Evolutionary conservation across 2,888 invertebrate genomes (phyloP), one percentile per base, ranked within the genome.

Genomic region (Netelia virgata): DNA sequence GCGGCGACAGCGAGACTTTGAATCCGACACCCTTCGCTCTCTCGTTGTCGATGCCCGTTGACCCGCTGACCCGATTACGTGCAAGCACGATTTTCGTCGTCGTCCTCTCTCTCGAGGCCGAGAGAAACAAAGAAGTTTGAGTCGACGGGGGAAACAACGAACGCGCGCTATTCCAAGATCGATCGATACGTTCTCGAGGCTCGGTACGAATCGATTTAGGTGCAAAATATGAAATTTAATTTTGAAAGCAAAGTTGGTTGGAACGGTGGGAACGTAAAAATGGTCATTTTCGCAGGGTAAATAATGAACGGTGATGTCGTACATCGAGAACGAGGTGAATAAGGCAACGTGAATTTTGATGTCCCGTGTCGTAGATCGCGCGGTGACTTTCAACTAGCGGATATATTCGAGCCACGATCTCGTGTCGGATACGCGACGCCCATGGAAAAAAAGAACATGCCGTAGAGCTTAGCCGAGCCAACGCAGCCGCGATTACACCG

Each of bases 61-160:
- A 91, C 90, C 92, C 85, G 88, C 86, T 92, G 89, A 92, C 92
- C 92, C 87, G 90, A 90, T 91, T 92, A 91, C 88, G 88, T 87
- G 87, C 85, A 85, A 86, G 76, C 87, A 84, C 87, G 78, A 72
- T 85, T 84, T 82, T 78, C 61, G 61, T 57, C 16, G 3, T 57
- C 16, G n/a, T n/a, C n/a, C n/a, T n/a, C n/a, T 18, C 16, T 57
- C 57, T 57, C 57, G 28, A 69, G 53, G 28, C 18, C 41, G 47
- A 20, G 66, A 20, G 69, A 69, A 28, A 28, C 5, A 16, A 53
- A n/a, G 16, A n/a, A 53, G 20, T 6, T 8, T 36, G 6, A 11
- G 20, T n/a, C 16, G 10, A 10, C n/a, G 50, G 11, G 50, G 53
- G 57, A 47, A 74, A 80, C 66, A 80, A 63, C 14, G 74, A 66